Evolutionary conservation across 2,888 invertebrate species (phyloP).

Genomic region (Zygaena filipendulae): DNA sequence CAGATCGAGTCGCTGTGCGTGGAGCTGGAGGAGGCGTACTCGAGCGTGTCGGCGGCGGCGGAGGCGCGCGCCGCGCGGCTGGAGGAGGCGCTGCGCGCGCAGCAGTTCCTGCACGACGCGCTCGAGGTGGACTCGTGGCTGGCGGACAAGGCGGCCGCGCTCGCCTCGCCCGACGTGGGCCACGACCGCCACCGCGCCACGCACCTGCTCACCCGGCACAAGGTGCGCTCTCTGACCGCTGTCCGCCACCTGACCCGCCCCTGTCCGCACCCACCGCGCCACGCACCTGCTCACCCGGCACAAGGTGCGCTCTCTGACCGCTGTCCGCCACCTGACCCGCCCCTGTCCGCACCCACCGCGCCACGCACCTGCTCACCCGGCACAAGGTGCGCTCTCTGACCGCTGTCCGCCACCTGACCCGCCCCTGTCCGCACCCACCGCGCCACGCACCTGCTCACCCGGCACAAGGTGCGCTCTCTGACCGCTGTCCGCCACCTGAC

Average conservation of each 20-base stretch:
- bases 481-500: no score
- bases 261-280: slow-evolving; percentile 87
- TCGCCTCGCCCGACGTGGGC: slow-evolving; percentile 89
- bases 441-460: slow-evolving; percentile 91
- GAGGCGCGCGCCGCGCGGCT: slow-evolving; percentile 79
- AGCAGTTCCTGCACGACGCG: slow-evolving; percentile 92
- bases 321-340: no score
- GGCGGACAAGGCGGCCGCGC: slow-evolving; percentile 84
- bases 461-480: slow-evolving; percentile 98
- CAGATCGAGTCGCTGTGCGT: slow-evolving; percentile 81
- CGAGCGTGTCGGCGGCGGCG: slow-evolving; percentile 76
- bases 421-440: no score
- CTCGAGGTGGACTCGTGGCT: slow-evolving; percentile 95
- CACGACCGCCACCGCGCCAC: slow-evolving; percentile 91
- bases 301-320: no score
- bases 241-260: no score
- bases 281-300: slow-evolving; percentile 95
- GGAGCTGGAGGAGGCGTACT: slow-evolving; percentile 79
- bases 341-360: no score
- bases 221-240: no score
- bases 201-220: slow-evolving; percentile 93
- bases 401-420: no score
- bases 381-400: no score
- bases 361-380: slow-evolving; percentile 92
- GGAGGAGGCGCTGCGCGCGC: slow-evolving; percentile 88